Base-by-base conservation (phyloP, 1,140 invertebrate species). In the Rhagoletis pomonella region DNA sequence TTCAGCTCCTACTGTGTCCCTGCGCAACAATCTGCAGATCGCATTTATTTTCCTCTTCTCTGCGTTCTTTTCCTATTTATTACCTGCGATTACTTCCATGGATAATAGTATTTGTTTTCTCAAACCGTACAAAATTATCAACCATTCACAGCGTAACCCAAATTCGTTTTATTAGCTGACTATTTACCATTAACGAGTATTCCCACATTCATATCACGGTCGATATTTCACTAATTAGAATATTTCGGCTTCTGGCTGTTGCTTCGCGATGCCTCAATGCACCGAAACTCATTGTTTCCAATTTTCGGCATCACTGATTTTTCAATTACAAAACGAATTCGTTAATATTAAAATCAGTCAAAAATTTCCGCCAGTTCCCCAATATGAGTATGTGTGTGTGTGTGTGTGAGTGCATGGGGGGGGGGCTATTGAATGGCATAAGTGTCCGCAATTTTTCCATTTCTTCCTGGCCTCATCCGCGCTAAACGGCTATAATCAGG, bases 301-400 rank as follows among this genome's bases (percentile, higher is more conserved):
- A 86, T 86, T 86, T 86, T 58, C 84, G 58, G 84, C 84, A 44
- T 86, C 84, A 64, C 84, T 86, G 84, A 86, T 42, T 86, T 86
- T 86, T 86, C 84, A 86, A 86, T 86, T 86, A 86, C 84, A 39
- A 86, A 86, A 47, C 84, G 44, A 86, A 86, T 60, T 62, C 84
- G 62, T 86, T 44, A 60, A 86, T 62, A 86, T 62, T 64, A 86
- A 86, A 86, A 86, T 7, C 29, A 60, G 17, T 62, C 39, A 60
- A 86, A 64, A 44, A 58, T 64, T 44, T 42, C 7, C 44, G 42
- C 19, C 64, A 67, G 1, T 19, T 12, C 39, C n/a, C 50, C 73
- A 81, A 81, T 81, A 19, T 47, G 1, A 58, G 9, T 44, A 62
- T 6, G 14, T n/a, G 17, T 44, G 7, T 60, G 42, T 62, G 58